Percentiles rank a stretch among this genome's conserved stretches.
Conservation (phyloP, 2,888 invertebrate genomes). For the Drosophila ezoana region DNA sequence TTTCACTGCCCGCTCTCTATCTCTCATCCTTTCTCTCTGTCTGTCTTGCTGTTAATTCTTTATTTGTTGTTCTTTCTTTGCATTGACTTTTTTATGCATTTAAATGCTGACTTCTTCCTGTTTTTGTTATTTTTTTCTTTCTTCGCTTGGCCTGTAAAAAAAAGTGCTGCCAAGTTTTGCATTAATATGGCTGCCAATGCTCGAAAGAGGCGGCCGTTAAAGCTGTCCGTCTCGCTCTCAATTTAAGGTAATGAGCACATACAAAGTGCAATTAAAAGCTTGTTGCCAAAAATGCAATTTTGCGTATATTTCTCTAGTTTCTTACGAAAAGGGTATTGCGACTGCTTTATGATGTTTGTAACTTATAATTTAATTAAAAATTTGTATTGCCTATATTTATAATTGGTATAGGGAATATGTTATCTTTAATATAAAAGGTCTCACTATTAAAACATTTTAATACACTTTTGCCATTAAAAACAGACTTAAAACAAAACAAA, state of each 20-base stretch:
- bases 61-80: slow-evolving; percentile 31
- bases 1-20: background rate
- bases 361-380: background rate
- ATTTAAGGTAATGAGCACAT: slow-evolving; percentile 83
- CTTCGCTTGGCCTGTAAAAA: slow-evolving; percentile 24
- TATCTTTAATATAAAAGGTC: too few relatives aligned
- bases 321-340: background rate
- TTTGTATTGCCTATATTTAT: background rate
- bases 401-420: background rate
- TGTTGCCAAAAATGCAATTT: slow-evolving; percentile 80
- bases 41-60: slow-evolving; percentile 22
- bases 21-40: background rate
- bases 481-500: too few relatives aligned
- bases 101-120: slow-evolving; percentile 26
- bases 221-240: slow-evolving; percentile 34
- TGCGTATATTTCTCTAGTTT: slow-evolving; percentile 37
- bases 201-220: slow-evolving; percentile 32
- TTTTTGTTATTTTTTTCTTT: slow-evolving; percentile 12
- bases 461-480: too few relatives aligned
- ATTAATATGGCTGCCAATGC: slow-evolving; percentile 66
- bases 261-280: slow-evolving; percentile 82
- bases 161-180: slow-evolving; percentile 73
- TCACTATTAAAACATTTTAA: too few relatives aligned
- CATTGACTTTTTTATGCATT: slow-evolving; percentile 50
- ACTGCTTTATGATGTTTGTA: background rate